These are phyloP conservation scores for Apteryx owenii DNA, from an alignment of 2,113 vertebrate genomes.

Conservation along the genomic window DNA sequence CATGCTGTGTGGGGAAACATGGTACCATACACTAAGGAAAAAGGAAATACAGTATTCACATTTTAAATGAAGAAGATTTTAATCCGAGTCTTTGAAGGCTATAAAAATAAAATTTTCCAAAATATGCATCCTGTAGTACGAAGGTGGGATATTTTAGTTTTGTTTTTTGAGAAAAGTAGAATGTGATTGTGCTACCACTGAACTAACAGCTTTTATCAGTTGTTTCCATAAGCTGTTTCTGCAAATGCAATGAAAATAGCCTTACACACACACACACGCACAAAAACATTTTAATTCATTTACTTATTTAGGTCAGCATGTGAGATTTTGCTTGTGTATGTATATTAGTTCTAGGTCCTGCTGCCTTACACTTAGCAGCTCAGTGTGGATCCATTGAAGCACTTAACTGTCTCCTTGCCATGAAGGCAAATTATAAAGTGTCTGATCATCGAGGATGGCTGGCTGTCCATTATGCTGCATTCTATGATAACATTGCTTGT, in stretches of 20 bases:
- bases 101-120: background rate
- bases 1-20: background rate
- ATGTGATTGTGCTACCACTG: background rate
- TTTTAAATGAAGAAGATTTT: background rate
- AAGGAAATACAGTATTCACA: background rate
- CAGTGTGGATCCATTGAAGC: conserved; percentile 79
- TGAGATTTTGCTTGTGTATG: background rate
- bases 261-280: background rate
- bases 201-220: background rate
- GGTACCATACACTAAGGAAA: background rate
- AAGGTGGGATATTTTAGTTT: background rate
- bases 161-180: background rate
- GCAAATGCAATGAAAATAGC: background rate
- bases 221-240: background rate
- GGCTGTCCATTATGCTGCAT: conserved; percentile 81
- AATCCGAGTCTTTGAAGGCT: background rate
- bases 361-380: conserved; percentile 78
- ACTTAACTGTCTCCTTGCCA: conserved; percentile 74
- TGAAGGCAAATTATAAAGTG: conserved; percentile 71
- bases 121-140: background rate
- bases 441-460: conserved; percentile 79
- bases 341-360: conserved; percentile 65
- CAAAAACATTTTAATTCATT: background rate
- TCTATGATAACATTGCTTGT: conserved; percentile 78
- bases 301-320: background rate